Conservation (phyloP, 2,888 invertebrate genomes). For the Opisthograptis luteolata region DNA sequence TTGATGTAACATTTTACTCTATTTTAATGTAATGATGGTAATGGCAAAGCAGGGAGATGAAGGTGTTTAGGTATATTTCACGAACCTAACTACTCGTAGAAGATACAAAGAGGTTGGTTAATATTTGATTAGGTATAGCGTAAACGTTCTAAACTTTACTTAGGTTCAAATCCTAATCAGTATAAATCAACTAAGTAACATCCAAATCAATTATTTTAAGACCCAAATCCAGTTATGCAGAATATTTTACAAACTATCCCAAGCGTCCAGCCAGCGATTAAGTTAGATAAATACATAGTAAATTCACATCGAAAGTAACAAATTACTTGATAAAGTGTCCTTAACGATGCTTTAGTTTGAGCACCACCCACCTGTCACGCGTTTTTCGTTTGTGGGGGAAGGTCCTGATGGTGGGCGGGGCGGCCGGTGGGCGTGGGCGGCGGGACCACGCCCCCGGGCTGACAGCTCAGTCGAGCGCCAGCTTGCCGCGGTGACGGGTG, state of each 20-base stretch:
- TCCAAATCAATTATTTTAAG: background rate
- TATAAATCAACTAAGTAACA: no score
- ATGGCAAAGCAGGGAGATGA: no score
- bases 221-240: background rate
- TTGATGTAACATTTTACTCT: no score
- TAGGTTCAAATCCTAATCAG: no score
- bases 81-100: no score
- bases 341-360: constrained; percentile 73
- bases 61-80: no score
- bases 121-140: no score
- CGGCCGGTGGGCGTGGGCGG: constrained; percentile 42
- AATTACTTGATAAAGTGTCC: constrained; percentile 83
- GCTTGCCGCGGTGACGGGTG: constrained; percentile 65
- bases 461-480: constrained; percentile 75
- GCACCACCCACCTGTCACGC: constrained; percentile 75
- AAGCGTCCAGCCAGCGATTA: constrained; percentile 25
- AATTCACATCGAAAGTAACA: constrained; percentile 75
- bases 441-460: constrained; percentile 62
- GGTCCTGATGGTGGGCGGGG: constrained; percentile 62
- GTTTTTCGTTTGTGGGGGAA: constrained; percentile 65
- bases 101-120: no score
- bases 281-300: constrained; percentile 67
- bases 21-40: no score
- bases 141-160: no score
- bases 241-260: constrained; percentile 11